Evolutionary conservation across 1,140 invertebrate genomes (phyloP).

Genomic region (Zaprionus vittiger): DNA sequence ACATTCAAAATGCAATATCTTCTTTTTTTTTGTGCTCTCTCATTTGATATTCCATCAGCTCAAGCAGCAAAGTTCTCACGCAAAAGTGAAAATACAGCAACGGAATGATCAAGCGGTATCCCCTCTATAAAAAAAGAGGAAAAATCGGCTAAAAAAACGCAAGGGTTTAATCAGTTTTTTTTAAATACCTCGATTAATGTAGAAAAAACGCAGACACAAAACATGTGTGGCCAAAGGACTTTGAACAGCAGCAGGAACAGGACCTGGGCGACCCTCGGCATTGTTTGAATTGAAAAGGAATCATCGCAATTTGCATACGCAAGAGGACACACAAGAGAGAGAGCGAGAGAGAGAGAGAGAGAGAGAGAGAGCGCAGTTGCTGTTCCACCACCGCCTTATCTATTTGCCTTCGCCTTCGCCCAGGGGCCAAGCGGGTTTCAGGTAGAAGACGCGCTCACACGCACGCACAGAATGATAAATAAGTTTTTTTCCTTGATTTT

Average conservation of each 20-base stretch:
- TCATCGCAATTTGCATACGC: conserved; percentile 78
- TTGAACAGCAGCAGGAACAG: conserved; percentile 25
- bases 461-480: conserved; percentile 73
- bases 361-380: not conserved
- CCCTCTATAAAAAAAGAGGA: conserved; percentile 69
- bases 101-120: conserved; percentile 63
- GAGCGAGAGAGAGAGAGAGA: not conserved
- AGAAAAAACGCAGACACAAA: conserved; percentile 73
- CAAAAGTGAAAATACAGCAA: conserved; percentile 78
- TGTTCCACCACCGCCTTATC: conserved; percentile 58
- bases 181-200: conserved; percentile 74
- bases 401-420: conserved; percentile 67
- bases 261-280: conserved; percentile 65
- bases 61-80: conserved; percentile 66
- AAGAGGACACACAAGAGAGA: conserved; percentile 43
- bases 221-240: conserved; percentile 72
- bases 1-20: not conserved
- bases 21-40: not conserved
- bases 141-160: conserved; percentile 73
- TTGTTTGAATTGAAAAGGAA: conserved; percentile 78
- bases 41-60: not conserved
- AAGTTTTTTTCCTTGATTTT: conserved; percentile 73
- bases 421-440: conserved; percentile 34
- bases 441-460: conserved; percentile 60
- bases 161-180: conserved; percentile 81